phyloP scores from a whole-genome alignment of 1,140 invertebrate genomes.

The Ooceraea biroi region DNA sequence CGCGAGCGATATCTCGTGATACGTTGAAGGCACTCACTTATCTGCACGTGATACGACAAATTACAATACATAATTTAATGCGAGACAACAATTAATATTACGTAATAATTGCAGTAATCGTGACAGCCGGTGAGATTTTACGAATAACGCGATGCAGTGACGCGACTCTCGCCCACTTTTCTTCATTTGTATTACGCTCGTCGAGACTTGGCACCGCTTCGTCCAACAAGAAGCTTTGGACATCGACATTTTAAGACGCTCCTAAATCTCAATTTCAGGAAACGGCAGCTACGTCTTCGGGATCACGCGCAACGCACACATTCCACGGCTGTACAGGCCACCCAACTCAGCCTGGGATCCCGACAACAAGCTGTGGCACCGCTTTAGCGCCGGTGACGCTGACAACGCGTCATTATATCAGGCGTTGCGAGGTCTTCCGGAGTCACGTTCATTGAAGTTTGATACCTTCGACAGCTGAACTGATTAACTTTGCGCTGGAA shows the following conservation, averaged over 20 bases:
- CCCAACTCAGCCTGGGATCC: constrained; percentile 73
- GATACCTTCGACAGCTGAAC: constrained; percentile 80
- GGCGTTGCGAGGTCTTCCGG: constrained; percentile 77
- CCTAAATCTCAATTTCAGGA: constrained; percentile 60
- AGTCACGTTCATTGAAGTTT: constrained; percentile 81
- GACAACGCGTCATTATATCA: constrained; percentile 79
- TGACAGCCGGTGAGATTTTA: no score
- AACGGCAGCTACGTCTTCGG: constrained; percentile 68
- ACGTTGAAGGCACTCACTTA: no score
- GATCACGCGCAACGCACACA: constrained; percentile 62
- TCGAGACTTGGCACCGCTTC: no score
- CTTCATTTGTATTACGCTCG: no score
- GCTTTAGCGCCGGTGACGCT: constrained; percentile 84
- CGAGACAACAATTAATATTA: no score
- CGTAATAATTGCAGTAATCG: no score
- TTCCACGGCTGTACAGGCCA: constrained; percentile 67
- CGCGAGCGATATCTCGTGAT: no score
- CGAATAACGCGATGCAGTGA: no score
- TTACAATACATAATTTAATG: no score
- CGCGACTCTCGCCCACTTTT: no score
- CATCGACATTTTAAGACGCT: constrained; percentile 3
- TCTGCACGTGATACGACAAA: no score
- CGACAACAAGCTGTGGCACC: constrained; percentile 77
- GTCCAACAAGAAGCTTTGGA: not conserved
- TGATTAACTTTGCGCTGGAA: not conserved